phyloP scores from a whole-genome alignment of 37 sponge, comb jelly and placozoan species.

The Cliona cf. orientalis region DNA sequence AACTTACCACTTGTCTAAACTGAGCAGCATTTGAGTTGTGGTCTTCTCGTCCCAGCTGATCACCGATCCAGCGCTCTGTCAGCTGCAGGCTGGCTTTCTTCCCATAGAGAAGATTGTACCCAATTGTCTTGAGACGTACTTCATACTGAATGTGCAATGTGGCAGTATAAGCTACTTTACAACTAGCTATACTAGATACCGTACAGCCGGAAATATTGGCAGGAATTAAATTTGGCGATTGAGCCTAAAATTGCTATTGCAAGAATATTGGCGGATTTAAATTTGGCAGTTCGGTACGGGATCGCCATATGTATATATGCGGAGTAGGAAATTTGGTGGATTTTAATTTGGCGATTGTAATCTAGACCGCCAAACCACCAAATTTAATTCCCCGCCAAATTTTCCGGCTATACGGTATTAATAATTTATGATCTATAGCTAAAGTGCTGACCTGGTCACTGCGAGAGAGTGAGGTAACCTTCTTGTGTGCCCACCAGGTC shows the following conservation, averaged over 20 bases:
- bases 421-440: too few relatives aligned
- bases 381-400: too few relatives aligned
- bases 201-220: background rate
- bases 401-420: too few relatives aligned
- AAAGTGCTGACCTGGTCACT: constrained; percentile 45
- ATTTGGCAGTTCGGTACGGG: too few relatives aligned
- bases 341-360: background rate
- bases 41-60: constrained; percentile 38
- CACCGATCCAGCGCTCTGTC: constrained; percentile 55
- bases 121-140: constrained; percentile 53
- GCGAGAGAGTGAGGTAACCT: constrained; percentile 17
- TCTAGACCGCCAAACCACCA: too few relatives aligned
- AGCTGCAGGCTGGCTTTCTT: constrained; percentile 48
- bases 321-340: too few relatives aligned
- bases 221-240: background rate
- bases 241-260: background rate
- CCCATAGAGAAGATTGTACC: constrained; percentile 22
- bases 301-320: too few relatives aligned
- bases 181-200: background rate
- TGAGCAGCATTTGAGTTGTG: constrained; percentile 30
- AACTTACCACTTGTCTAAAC: constrained; percentile 37
- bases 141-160: constrained; percentile 29
- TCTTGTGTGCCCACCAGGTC: constrained; percentile 64
- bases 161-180: too few relatives aligned
- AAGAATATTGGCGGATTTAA: too few relatives aligned